Conservation (phyloP, 1,140 invertebrate genomes). For the Euglossa dilemma region DNA sequence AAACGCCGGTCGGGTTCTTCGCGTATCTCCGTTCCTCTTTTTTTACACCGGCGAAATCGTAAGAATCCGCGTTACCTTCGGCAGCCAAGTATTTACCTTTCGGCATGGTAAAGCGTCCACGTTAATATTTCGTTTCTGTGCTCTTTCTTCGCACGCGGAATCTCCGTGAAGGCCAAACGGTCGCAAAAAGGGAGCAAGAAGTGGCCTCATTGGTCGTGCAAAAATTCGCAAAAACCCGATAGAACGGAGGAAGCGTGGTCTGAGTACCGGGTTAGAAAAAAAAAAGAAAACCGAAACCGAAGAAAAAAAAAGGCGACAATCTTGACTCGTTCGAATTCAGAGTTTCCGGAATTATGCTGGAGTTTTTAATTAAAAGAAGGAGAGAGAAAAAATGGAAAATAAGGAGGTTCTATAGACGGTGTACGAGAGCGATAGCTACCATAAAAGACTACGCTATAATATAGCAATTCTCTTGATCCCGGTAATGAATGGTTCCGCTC, state of each 20-base stretch:
- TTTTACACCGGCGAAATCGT: too few relatives aligned
- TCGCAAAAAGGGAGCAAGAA: constrained; percentile 4
- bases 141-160: background rate
- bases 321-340: background rate
- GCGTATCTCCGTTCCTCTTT: background rate
- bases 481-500: background rate
- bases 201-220: constrained; percentile 24
- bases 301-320: background rate
- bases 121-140: constrained; percentile 3
- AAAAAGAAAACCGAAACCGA: too few relatives aligned
- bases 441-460: background rate
- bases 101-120: background rate
- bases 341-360: background rate
- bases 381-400: too few relatives aligned
- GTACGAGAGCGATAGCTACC: background rate
- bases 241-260: constrained; percentile 43
- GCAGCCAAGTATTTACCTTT: background rate
- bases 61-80: background rate
- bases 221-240: constrained; percentile 49
- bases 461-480: background rate
- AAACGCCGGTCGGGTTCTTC: background rate
- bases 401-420: too few relatives aligned
- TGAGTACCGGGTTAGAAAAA: too few relatives aligned
- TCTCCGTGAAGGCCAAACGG: background rate
- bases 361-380: too few relatives aligned